Percentiles rank a stretch among this genome's conserved stretches.
Conservation (phyloP, 2,797 vertebrate species). For the Pipistrellus nathusii region DNA sequence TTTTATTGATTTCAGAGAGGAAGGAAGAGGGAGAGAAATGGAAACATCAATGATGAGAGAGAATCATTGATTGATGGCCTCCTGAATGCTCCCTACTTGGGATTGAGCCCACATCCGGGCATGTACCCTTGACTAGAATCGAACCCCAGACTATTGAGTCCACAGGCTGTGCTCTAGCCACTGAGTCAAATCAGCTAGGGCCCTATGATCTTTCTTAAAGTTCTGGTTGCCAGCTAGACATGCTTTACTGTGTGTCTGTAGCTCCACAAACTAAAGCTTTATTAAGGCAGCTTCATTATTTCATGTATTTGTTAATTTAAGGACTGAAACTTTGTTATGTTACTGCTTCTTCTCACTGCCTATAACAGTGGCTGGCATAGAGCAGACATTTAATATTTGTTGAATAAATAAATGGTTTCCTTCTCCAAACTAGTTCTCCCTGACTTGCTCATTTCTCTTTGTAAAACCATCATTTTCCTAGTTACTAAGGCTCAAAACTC, state of each 20-base stretch:
- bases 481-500: slow-evolving; percentile 5
- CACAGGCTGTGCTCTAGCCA: too few relatives aligned
- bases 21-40: too few relatives aligned
- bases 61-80: too few relatives aligned
- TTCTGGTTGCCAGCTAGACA: not conserved
- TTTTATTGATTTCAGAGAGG: too few relatives aligned
- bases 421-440: not conserved
- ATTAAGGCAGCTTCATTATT: not conserved
- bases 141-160: too few relatives aligned
- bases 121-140: too few relatives aligned
- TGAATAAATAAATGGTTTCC: slow-evolving; percentile 8
- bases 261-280: slow-evolving; percentile 5
- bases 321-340: not conserved
- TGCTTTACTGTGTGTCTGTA: not conserved
- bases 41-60: too few relatives aligned
- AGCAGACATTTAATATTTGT: not conserved
- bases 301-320: slow-evolving; percentile 23
- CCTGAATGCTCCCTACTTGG: too few relatives aligned
- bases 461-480: slow-evolving; percentile 27
- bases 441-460: slow-evolving; percentile 12
- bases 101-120: too few relatives aligned
- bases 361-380: not conserved
- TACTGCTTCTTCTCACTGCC: not conserved
- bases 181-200: too few relatives aligned
- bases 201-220: slow-evolving; percentile 1